These are phyloP conservation scores for Ramazzottius varieornatus DNA, from an alignment of 2,888 invertebrate genomes.

Conservation along the genomic window DNA sequence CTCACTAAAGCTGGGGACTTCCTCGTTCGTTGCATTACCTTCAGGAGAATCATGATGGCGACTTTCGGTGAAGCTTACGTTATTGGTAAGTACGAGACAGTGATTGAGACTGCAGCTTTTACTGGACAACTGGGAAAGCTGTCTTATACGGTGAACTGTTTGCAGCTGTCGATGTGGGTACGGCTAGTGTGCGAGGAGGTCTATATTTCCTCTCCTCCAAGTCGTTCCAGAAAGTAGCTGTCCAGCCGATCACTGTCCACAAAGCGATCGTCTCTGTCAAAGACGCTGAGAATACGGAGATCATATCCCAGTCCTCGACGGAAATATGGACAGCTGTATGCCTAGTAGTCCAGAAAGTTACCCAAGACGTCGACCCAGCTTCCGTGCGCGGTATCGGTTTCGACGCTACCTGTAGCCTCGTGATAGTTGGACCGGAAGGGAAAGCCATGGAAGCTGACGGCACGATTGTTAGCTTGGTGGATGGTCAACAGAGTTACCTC, in stretches of 20 bases:
- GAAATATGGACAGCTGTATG: slow-evolving; percentile 4
- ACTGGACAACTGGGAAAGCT: too few relatives aligned
- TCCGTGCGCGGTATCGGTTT: slow-evolving; percentile 47
- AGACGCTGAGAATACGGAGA: neutral
- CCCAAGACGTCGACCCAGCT: slow-evolving; percentile 10
- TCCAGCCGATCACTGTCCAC: slow-evolving; percentile 4
- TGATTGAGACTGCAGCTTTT: too few relatives aligned
- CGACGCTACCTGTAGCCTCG: slow-evolving; percentile 81
- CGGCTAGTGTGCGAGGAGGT: slow-evolving; percentile 62
- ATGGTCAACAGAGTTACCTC: slow-evolving; percentile 25
- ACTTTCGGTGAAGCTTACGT: too few relatives aligned
- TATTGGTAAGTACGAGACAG: too few relatives aligned
- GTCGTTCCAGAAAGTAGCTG: slow-evolving; percentile 1
- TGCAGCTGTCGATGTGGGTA: slow-evolving; percentile 61
- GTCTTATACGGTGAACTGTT: too few relatives aligned
- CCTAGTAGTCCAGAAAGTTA: slow-evolving; percentile 9
- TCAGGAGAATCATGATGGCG: too few relatives aligned
- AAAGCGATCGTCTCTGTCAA: neutral
- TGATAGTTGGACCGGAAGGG: slow-evolving; percentile 41
- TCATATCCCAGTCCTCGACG: neutral
- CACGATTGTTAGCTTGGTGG: neutral
- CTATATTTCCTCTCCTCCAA: slow-evolving; percentile 21
- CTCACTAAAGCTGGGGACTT: too few relatives aligned
- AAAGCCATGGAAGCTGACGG: slow-evolving; percentile 36
- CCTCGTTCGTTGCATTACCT: too few relatives aligned